phyloP scores from a whole-genome alignment of 2,888 invertebrate species.

The Caenorhabditis panamensis region DNA sequence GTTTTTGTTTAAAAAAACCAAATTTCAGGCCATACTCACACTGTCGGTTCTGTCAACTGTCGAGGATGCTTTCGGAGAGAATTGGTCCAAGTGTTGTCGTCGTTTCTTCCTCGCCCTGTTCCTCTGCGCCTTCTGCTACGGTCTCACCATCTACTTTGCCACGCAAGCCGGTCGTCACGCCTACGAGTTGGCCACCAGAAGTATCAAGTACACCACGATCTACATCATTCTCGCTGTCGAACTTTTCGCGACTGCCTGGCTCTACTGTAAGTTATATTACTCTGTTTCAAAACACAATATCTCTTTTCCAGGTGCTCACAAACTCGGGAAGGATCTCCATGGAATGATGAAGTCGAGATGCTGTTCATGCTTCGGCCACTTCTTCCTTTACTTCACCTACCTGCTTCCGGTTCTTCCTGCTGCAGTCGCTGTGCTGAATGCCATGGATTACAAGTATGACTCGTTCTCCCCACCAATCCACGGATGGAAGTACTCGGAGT shows the following conservation, averaged over 20 bases:
- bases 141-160: constrained; percentile 76
- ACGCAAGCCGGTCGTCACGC: constrained; percentile 78
- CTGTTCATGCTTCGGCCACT: constrained; percentile 80
- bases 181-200: constrained; percentile 77
- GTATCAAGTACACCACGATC: constrained; percentile 78
- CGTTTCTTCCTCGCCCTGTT: constrained; percentile 78
- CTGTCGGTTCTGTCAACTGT: constrained; percentile 77
- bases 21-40: constrained; percentile 76
- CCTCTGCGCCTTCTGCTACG: constrained; percentile 71
- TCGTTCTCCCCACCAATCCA: constrained; percentile 75
- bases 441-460: constrained; percentile 75
- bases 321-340: constrained; percentile 79
- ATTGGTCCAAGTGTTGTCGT: constrained; percentile 77
- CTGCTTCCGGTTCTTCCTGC: constrained; percentile 79
- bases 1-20: background rate
- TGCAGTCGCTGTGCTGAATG: constrained; percentile 76
- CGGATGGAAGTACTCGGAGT: constrained; percentile 77
- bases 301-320: constrained; percentile 71
- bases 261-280: constrained; percentile 78
- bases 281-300: background rate
- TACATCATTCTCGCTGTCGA: constrained; percentile 79
- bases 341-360: constrained; percentile 74
- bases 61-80: constrained; percentile 80
- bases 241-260: constrained; percentile 79
- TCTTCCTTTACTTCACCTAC: constrained; percentile 77